phyloP scores from a whole-genome alignment of 2,113 vertebrate genomes.

The Capreolus pygargus region DNA sequence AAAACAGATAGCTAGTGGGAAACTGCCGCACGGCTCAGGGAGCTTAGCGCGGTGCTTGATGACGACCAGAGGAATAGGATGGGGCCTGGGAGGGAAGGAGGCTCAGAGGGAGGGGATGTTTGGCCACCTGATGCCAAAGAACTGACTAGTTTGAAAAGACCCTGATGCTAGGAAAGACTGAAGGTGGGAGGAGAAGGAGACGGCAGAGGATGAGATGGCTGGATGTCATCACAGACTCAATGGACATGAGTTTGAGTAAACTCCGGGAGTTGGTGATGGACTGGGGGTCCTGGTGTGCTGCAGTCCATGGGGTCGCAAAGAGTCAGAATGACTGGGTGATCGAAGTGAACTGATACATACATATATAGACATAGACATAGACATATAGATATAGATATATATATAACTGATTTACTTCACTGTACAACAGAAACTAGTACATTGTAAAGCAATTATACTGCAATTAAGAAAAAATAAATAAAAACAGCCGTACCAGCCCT shows the following conservation, averaged over 20 bases:
- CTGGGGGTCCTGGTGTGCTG: background rate
- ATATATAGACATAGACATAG: background rate
- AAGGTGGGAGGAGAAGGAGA: background rate
- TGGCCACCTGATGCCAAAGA: background rate
- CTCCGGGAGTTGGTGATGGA: background rate
- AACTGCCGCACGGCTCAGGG: background rate
- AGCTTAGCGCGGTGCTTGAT: background rate
- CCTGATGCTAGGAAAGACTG: background rate
- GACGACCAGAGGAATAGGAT: background rate
- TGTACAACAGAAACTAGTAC: background rate
- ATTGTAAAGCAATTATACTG: background rate
- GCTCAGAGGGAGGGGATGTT: background rate
- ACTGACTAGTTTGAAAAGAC: background rate
- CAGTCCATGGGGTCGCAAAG: background rate
- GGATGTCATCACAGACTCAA: background rate
- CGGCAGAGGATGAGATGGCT: background rate
- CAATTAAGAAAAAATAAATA: background rate
- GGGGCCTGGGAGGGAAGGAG: background rate
- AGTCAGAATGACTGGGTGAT: background rate
- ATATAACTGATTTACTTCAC: background rate
- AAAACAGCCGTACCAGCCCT: background rate
- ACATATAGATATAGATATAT: background rate
- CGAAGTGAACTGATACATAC: background rate
- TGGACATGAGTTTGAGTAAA: background rate
- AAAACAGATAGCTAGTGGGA: background rate